Evolutionary conservation across 2,888 invertebrate species (phyloP), one percentile per base, ranked within the genome.

Genomic region (Yponomeuta evonymella): DNA sequence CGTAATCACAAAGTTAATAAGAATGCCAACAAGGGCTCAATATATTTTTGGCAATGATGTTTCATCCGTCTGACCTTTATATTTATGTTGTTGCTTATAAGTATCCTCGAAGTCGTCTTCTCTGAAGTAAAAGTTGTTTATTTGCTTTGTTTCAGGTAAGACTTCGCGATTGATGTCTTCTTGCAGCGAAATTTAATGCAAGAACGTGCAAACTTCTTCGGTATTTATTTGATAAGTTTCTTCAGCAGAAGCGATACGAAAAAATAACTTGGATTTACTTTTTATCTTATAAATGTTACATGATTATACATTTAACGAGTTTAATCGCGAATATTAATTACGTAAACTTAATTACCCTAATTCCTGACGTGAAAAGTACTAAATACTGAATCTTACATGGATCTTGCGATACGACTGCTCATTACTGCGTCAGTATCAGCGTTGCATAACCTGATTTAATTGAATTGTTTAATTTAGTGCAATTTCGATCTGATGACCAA

Each of bases 151-250:
- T 58, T 58, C 51, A 58, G 51, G 51, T 58, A 5, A 58, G 51
- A 58, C 51, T 58, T 58, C 15, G 51, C 51, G 51, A 58, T 58
- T 58, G 51, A 58, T 58, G 51, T 15, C 51, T 15, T 58, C 51
- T 58, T 58, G 51, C 51, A 58, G 51, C 51, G 51, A 15, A 58
- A 58, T 58, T 58, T 58, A 58, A 58, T 58, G 51, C 51, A 58
- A 58, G 51, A 58, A 15, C 51, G 5, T 43, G 43, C 43, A 58
- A 58, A 58, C 51, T 58, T 58, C 51, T 58, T 15, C 15, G 51
- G 15, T 58, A 58, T 58, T 58, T 58, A 58, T 58, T 58, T 58
- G 51, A 58, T 12, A 58, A 58, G 51, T 58, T 58, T 58, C 51
- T 58, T 58, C 51, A 15, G 51, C 15, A 12, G 51, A 58, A 15